These are phyloP conservation scores for Virgularia gustaviana DNA, from an alignment of 92 coral and sea anemone genomes.

Conservation along the genomic window DNA sequence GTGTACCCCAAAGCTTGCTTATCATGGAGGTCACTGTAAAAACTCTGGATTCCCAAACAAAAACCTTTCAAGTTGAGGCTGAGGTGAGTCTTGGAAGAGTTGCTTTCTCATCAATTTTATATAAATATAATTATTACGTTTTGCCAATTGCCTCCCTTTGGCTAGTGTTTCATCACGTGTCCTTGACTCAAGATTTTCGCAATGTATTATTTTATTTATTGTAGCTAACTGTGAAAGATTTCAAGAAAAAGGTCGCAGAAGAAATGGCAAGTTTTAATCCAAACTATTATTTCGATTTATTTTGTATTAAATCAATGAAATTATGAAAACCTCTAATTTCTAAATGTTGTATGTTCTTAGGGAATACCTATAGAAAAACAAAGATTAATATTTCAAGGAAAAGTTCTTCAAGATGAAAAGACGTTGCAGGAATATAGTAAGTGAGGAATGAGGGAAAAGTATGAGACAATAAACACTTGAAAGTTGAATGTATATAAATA, in stretches of 20 bases:
- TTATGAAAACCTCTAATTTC: neutral
- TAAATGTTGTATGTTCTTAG: too few species aligned
- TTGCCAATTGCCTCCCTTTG: neutral
- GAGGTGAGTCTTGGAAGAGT: conserved; percentile 59
- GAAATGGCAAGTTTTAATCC: conserved; percentile 63
- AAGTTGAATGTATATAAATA: too few species aligned
- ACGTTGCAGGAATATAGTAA: conserved; percentile 77
- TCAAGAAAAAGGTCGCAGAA: conserved; percentile 75
- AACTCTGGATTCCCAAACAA: conserved; percentile 94
- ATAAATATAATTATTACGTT: conserved; percentile 3
- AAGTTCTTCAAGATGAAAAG: conserved; percentile 89
- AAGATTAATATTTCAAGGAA: conserved; percentile 87
- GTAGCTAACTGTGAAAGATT: conserved; percentile 82
- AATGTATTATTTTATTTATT: conserved; percentile 25
- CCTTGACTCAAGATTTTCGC: too few species aligned
- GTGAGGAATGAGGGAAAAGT: too few species aligned
- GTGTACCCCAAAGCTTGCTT: neutral
- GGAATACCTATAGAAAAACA: conserved; percentile 78
- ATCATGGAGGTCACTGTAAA: conserved; percentile 93
- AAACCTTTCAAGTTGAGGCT: conserved; percentile 66
- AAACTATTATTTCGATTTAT: neutral
- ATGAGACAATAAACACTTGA: too few species aligned
- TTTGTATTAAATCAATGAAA: neutral
- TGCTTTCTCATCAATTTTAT: neutral
- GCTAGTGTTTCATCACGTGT: too few species aligned